Conservation (phyloP, 2,113 vertebrate species). For the Tonatia bakeri region DNA sequence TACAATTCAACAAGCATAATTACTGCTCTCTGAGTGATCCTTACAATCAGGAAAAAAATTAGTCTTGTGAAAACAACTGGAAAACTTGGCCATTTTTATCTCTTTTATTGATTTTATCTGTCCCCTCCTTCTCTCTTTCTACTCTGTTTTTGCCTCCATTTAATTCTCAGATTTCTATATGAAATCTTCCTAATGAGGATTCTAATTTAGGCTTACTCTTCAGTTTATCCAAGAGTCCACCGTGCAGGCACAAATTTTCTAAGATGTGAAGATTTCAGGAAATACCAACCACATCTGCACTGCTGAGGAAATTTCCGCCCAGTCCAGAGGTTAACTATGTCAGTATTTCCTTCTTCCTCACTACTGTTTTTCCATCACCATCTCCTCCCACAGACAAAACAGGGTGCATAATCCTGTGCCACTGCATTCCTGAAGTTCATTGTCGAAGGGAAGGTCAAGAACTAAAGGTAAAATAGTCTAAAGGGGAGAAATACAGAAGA, state of each 20-base stretch:
- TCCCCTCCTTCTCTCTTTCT: neutral
- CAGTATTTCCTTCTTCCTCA: neutral
- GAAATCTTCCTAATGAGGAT: neutral
- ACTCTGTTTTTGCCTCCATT: rapidly evolving
- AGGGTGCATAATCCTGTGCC: neutral
- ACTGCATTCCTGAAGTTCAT: neutral
- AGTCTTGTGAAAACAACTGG: neutral
- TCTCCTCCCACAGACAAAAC: neutral
- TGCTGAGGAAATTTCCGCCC: too few species aligned
- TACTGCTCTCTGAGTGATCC: neutral
- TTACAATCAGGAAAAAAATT: neutral
- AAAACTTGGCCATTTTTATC: neutral
- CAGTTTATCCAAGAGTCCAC: neutral
- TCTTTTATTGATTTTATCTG: neutral
- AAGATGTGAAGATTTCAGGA: neutral
- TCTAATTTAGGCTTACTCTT: neutral
- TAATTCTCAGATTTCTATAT: neutral
- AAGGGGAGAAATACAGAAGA: neutral
- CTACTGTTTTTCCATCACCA: neutral
- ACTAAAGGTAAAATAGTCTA: neutral
- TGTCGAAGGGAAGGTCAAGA: neutral
- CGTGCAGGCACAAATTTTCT: neutral
- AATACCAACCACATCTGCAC: neutral
- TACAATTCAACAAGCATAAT: neutral
- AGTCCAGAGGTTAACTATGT: neutral